Conservation (phyloP, 2,113 vertebrate genomes). For the Merops nubicus region DNA sequence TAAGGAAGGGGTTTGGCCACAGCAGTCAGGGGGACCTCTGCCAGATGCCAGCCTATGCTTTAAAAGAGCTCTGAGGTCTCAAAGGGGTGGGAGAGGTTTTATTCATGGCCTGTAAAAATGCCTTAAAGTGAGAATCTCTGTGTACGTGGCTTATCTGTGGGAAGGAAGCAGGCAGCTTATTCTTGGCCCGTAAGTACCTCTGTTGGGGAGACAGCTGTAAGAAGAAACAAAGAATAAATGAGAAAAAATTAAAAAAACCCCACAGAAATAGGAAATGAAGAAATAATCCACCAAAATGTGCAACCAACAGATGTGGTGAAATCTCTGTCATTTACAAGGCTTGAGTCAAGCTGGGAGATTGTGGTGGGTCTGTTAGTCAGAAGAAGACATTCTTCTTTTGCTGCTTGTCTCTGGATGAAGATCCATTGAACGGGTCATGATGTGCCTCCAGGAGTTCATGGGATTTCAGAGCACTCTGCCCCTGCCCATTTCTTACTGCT, state of each 20-base stretch:
- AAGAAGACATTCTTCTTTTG: not conserved
- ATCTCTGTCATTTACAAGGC: not conserved
- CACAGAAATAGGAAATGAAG: not conserved
- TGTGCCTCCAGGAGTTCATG: not conserved
- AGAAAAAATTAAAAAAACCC: not conserved
- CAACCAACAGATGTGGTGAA: not conserved
- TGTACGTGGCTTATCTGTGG: not conserved
- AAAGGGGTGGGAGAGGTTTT: not conserved
- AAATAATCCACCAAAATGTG: not conserved
- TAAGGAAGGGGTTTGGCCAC: not conserved
- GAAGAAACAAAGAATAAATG: not conserved
- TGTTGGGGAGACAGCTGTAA: not conserved
- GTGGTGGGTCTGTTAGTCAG: not conserved
- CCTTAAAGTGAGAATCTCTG: not conserved
- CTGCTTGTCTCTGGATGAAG: not conserved
- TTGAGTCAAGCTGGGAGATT: not conserved
- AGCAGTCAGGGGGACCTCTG: not conserved
- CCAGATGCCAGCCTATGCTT: not conserved
- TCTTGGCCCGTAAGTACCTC: not conserved
- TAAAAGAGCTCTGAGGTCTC: not conserved
- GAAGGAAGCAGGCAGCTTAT: not conserved
- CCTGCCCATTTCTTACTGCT: not conserved
- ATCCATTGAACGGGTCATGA: rapidly evolving
- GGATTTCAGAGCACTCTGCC: not conserved
- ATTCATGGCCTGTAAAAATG: not conserved